Evolutionary conservation across 2,888 invertebrate species (phyloP).

Genomic region (Drosophila mettleri): DNA sequence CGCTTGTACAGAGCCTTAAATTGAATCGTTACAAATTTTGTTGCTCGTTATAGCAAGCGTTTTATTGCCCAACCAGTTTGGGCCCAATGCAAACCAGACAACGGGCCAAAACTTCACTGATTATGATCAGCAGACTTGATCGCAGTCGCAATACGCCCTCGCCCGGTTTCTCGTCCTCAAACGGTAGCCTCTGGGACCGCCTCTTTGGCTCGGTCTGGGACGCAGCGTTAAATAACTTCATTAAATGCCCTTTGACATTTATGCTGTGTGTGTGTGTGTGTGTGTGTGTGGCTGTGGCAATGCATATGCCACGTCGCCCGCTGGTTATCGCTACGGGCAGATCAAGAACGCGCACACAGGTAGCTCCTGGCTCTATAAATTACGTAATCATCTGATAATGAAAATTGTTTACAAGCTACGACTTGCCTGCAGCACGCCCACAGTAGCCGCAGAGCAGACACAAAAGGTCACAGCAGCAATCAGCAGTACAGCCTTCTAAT

Average conservation of each 20-base stretch:
- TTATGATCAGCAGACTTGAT: slow-evolving; percentile 63
- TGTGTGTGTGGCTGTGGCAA: slow-evolving; percentile 11
- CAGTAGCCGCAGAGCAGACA: slow-evolving; percentile 53
- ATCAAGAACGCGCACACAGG: slow-evolving; percentile 59
- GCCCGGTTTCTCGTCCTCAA: slow-evolving; percentile 15
- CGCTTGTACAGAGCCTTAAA: slow-evolving; percentile 80
- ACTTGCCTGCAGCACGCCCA: slow-evolving; percentile 66
- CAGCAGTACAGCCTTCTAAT: slow-evolving; percentile 17
- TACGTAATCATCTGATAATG: slow-evolving; percentile 77
- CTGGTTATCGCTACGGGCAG: slow-evolving; percentile 45
- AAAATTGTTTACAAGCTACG: slow-evolving; percentile 76
- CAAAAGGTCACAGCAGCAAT: slow-evolving; percentile 56
- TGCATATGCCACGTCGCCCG: slow-evolving; percentile 31
- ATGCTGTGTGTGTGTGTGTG: slow-evolving; percentile 32
- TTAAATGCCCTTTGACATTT: slow-evolving; percentile 80
- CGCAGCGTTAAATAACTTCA: slow-evolving; percentile 78
- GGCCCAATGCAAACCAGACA: slow-evolving; percentile 62
- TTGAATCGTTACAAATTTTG: slow-evolving; percentile 83
- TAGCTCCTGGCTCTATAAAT: slow-evolving; percentile 65
- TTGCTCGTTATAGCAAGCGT: slow-evolving; percentile 83
- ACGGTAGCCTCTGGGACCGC: slow-evolving; percentile 58
- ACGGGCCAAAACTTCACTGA: slow-evolving; percentile 49
- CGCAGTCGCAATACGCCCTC: slow-evolving; percentile 44
- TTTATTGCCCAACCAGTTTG: slow-evolving; percentile 78
- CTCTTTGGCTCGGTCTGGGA: slow-evolving; percentile 25